phyloP scores from a whole-genome alignment of 2,888 invertebrate genomes.

The Melanchra persicariae region DNA sequence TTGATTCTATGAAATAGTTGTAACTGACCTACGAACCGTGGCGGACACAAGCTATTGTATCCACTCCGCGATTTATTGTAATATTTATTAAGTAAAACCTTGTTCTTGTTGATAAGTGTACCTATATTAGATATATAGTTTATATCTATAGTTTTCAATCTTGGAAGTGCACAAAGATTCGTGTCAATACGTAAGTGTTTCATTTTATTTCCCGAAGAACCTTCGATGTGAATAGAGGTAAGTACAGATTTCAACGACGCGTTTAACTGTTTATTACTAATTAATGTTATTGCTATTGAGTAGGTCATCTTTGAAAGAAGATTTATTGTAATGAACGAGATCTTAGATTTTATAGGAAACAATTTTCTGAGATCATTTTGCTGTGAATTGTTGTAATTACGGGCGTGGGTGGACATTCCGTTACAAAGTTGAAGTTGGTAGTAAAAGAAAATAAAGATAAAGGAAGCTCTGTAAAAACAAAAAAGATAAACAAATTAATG shows the following conservation, averaged over 20 bases:
- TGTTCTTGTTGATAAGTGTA: constrained; percentile 28
- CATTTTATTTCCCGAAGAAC: constrained; percentile 26
- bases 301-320: constrained; percentile 28
- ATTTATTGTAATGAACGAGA: not conserved
- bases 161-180: constrained; percentile 15
- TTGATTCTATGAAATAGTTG: constrained; percentile 56
- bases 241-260: constrained; percentile 11
- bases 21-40: constrained; percentile 63
- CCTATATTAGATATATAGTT: not conserved
- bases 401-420: not conserved
- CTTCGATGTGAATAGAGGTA: constrained; percentile 30
- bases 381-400: not conserved
- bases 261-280: constrained; percentile 13
- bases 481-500: not conserved
- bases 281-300: constrained; percentile 21
- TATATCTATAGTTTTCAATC: not conserved
- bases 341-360: not conserved
- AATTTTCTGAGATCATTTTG: constrained; percentile 14
- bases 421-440: not conserved
- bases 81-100: constrained; percentile 29
- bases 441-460: not conserved
- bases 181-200: constrained; percentile 43
- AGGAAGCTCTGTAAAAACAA: not conserved
- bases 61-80: constrained; percentile 32
- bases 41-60: constrained; percentile 47